Base-by-base conservation (phyloP, 1,140 invertebrate species). In the Bombus soroeensis region DNA sequence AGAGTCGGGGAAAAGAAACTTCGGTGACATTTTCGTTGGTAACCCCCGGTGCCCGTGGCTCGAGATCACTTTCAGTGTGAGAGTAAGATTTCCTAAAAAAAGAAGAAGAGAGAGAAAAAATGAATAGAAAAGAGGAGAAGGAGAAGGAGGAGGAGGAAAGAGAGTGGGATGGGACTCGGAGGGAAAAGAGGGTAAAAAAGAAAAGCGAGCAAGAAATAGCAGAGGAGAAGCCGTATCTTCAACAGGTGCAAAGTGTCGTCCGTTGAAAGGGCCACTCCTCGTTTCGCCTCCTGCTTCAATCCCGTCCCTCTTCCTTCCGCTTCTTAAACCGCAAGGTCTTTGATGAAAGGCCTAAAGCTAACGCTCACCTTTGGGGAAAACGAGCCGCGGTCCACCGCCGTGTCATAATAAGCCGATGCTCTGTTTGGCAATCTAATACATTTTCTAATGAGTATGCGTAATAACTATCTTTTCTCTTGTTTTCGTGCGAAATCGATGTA, bases 171-270 rank as follows among this genome's bases (percentile, higher is more conserved):
- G 53, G 13, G 15, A 62, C 25, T n/a, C 13, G 32, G 18, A 43
- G 47, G 47, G 47, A 53, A 53, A 22, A 22, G 18, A 53, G 47
- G 47, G 47, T 53, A n/a, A 25, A 43, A 59, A 68, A n/a, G 71
- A n/a, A 37, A 57, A 64, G 43, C 57, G 62, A 32, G 41, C 22
- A 68, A 70, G 72, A 86, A 76, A 83, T 68, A 82, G 41, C 39
- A 73, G 53, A 53, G 68, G 68, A 85, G 88, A 81, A 80, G 83
- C 79, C 85, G 77, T 81, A 90, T 88, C 88, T 91, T 91, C 90
- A 91, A 91, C 90, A 91, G 90, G 90, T 91, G 90, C 83, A 91
- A 91, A 91, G 90, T 91, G 87, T 86, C 88, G 83, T 88, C 68
- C 83, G 89, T 80, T 89, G 79, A 91, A 91, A 91, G 85, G 78